These are phyloP conservation scores for Bombus polaris DNA, from an alignment of 1,140 invertebrate genomes.

Conservation along the genomic window DNA sequence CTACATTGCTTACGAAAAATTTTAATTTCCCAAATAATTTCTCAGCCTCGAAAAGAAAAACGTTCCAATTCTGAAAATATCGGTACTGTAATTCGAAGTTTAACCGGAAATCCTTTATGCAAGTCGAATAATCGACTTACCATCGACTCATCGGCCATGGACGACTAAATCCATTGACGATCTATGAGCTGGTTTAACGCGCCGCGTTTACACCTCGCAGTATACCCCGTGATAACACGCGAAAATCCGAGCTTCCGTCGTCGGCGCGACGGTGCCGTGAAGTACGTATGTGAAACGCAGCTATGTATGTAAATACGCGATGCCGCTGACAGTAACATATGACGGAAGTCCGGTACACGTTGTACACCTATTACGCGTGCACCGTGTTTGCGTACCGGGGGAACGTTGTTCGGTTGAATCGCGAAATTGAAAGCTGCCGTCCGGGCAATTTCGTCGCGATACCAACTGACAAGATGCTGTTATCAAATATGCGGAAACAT, in stretches of 20 bases:
- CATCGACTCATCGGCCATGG: not conserved
- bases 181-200: constrained; percentile 22
- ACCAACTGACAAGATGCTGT: constrained; percentile 11
- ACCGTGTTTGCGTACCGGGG: constrained; percentile 29
- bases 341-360: constrained; percentile 53
- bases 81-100: not conserved
- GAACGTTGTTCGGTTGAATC: constrained; percentile 20
- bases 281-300: not conserved
- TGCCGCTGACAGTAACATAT: constrained; percentile 49
- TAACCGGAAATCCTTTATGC: not conserved
- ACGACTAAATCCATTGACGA: constrained; percentile 12
- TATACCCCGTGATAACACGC: constrained; percentile 27
- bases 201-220: not conserved
- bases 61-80: no score
- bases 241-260: constrained; percentile 30
- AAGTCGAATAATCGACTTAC: not conserved
- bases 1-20: no score
- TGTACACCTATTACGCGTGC: constrained; percentile 40
- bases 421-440: constrained; percentile 45
- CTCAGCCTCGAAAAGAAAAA: not conserved
- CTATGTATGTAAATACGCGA: constrained; percentile 40
- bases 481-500: not conserved
- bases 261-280: not conserved
- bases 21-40: no score
- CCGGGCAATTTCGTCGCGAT: constrained; percentile 29